Evolutionary conservation across 2,113 vertebrate genomes (phyloP), one percentile per base, ranked within the genome.

Genomic region (Machaerirhynchus nigripectus): DNA sequence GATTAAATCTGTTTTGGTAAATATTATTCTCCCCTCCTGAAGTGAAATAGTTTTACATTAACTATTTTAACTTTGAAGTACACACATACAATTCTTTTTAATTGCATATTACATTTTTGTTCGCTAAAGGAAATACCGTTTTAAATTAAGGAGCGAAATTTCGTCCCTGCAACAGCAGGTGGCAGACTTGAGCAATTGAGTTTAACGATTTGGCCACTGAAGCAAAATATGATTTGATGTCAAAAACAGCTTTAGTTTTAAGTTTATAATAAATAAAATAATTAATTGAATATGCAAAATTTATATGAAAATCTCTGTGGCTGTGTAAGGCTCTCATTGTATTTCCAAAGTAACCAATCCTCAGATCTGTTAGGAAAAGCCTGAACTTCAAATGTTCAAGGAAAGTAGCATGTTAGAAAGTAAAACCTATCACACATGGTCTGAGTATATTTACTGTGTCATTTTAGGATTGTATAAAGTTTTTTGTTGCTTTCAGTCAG

Each of bases 91-190:
- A 11, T 67, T 84, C 22, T 52, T 67, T 84, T 71, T 47, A 78
- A 55, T 56, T 39, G 18, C 35, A 20, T 49, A 12, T 52, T 1
- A 0, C 10, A 2, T 37, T 61, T 75, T 33, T 81, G 15, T 12
- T 67, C 52, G 11, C 16, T 12, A 21, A 84, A n/a, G 17, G 12
- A 28, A 68, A 81, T 50, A 2, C 0, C 3, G 23, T 50, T 70
- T 30, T 19, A 35, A 87, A 18, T 73, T 52, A 47, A n/a, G 39
- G 26, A 1, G 13, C 93, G 87, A 57, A 79, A 49, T 92, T 84
- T 79, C 5, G 16, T n/a, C 9, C 2, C 16, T 74, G 8, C 19
- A 89, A 68, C 97, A 95, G 96, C 92, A 97, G 97, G 69, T 97
- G 97, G 96, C 97, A 89, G 39, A 80, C 57, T 76, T 64, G 47